Conservation (phyloP, 1,140 invertebrate genomes). For the Capitella teleta region DNA sequence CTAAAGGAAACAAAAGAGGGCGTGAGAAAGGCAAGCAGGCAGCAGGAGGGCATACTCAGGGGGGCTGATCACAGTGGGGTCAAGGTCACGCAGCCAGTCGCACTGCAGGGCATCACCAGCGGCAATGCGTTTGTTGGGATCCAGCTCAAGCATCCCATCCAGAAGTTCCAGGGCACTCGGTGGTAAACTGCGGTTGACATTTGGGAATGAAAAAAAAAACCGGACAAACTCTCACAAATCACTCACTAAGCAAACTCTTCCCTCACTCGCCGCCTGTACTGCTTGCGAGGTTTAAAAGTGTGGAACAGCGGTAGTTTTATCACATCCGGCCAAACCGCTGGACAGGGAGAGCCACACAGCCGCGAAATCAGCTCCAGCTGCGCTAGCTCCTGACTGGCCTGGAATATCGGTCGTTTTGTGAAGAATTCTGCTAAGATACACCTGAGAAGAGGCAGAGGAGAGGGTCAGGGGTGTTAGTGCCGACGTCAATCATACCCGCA, state of each 20-base stretch:
- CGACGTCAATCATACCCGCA: constrained; percentile 81
- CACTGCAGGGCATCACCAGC: constrained; percentile 88
- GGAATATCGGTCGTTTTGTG: constrained; percentile 88
- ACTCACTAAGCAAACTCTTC: constrained; percentile 76
- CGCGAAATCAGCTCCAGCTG: constrained; percentile 91
- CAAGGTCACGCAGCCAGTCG: constrained; percentile 84
- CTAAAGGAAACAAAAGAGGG: constrained; percentile 43
- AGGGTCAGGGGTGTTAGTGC: too few relatives aligned
- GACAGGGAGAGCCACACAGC: constrained; percentile 88
- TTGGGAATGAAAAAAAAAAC: not conserved
- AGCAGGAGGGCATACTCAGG: constrained; percentile 49
- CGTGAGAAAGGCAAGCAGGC: not conserved
- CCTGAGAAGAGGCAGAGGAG: constrained; percentile 41
- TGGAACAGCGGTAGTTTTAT: constrained; percentile 87
- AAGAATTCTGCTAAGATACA: constrained; percentile 98
- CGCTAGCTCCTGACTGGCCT: constrained; percentile 83
- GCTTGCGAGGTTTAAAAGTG: constrained; percentile 81
- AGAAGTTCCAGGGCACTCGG: constrained; percentile 76
- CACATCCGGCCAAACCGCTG: constrained; percentile 95
- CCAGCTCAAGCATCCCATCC: constrained; percentile 91
- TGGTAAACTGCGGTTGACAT: constrained; percentile 57
- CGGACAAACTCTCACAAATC: not conserved
- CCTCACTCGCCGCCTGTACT: constrained; percentile 71
- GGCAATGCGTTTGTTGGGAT: constrained; percentile 84
- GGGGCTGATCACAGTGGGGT: constrained; percentile 60